phyloP scores from a whole-genome alignment of 1,140 invertebrate species.

The Protaetia brevitarsis region DNA sequence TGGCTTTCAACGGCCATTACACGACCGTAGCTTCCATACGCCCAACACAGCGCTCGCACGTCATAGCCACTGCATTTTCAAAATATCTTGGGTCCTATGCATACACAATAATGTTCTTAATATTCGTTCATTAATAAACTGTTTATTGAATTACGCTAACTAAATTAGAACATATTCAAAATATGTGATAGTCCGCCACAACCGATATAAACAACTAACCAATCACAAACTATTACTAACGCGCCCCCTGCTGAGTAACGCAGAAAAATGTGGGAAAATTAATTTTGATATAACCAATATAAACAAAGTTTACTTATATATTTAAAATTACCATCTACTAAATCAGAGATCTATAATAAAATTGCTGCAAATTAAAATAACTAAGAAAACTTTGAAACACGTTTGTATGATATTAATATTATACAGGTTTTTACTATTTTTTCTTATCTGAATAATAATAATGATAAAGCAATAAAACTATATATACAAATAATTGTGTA shows the following conservation, averaged over 20 bases:
- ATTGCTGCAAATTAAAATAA: too few relatives aligned
- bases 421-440: too few relatives aligned
- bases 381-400: too few relatives aligned
- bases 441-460: too few relatives aligned
- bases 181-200: conserved; percentile 38
- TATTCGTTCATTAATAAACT: background rate
- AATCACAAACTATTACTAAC: conserved; percentile 28
- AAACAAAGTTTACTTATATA: background rate
- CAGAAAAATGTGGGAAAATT: background rate
- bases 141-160: conserved; percentile 22
- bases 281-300: too few relatives aligned
- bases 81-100: background rate
- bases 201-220: conserved; percentile 36
- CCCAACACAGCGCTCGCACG: conserved; percentile 30
- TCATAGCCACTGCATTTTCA: background rate
- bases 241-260: background rate
- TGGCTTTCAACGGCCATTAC: conserved; percentile 27
- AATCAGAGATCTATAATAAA: too few relatives aligned
- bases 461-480: too few relatives aligned
- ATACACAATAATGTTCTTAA: background rate
- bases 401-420: too few relatives aligned
- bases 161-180: conserved; percentile 38
- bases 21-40: conserved; percentile 32
- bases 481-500: too few relatives aligned
- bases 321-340: too few relatives aligned